Evolutionary conservation across 2,113 vertebrate genomes (phyloP), one percentile per base, ranked within the genome.

Genomic region (Megaleporinus macrocephalus): DNA sequence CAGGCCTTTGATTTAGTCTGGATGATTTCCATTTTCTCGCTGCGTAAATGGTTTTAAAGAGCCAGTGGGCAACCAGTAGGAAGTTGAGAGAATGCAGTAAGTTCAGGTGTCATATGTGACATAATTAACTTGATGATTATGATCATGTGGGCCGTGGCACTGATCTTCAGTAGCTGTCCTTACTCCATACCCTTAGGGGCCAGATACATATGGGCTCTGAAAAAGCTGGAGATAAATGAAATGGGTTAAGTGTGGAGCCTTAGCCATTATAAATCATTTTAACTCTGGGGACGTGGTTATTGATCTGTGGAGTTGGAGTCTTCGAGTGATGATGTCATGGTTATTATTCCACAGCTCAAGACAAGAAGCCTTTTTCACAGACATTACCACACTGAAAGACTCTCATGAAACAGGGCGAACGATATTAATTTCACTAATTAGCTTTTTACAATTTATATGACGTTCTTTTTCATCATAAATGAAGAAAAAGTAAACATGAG

Each of bases 1-100:
- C 30, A 69, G n/a, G 15, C 73, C 53, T 81, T 81, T 82, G 73
- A 76, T 76, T 82, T 76, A 61, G 30, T 76, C 26, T 47, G 3
- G 44, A 27, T 53, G 69, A 68, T 53, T 66, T 79, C 44, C 70
- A 33, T 27, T 44, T 73, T 6, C 36, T 61, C 20, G 16, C 30
- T 73, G 61, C 44, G 51, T 68, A 73, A 44, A 36, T 57, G 14
- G 55, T 36, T 53, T 41, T 57, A 53, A 53, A 74, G n/a, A 44
- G 44, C 30, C 2, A 66, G 53, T 75, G 36, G 36, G 36, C 3
- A 36, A 7, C 36, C 61, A 41, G 62, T 55, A 68, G 26, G 22
- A 51, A 18, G 22, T 18, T 27, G 9, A 80, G 24, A 80, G 78
- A 51, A 73, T 80, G 15, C 55, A 73, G 18, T 26, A 24, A 63